A percentile compares a stretch with the other conserved stretches of the same genome.
Evolutionary conservation across 2,113 vertebrate genomes (phyloP).

Genomic region (Xerus inauris): DNA sequence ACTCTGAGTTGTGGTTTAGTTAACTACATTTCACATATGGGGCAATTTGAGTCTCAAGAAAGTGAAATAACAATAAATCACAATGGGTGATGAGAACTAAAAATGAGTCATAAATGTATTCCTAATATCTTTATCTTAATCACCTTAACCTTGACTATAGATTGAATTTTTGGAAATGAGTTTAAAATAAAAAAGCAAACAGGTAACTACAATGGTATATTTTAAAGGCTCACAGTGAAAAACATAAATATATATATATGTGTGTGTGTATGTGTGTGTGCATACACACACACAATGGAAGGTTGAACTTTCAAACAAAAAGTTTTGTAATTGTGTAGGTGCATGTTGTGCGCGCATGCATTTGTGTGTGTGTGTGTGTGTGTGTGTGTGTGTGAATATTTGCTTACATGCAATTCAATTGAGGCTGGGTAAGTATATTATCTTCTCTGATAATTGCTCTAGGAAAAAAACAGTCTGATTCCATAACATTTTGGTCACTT

Average conservation of each 20-base stretch:
- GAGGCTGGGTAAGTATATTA: not conserved
- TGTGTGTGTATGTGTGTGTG: too few relatives aligned
- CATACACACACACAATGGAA: too few relatives aligned
- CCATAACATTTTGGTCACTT: not conserved
- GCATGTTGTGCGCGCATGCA: fast-evolving
- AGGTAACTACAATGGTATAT: not conserved
- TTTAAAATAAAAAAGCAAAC: not conserved
- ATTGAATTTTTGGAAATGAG: not conserved
- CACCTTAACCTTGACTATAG: not conserved
- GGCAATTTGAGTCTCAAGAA: not conserved
- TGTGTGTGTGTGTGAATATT: not conserved
- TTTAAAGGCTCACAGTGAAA: not conserved
- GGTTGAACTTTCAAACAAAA: not conserved
- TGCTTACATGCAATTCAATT: not conserved
- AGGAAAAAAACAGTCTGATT: not conserved
- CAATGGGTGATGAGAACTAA: not conserved
- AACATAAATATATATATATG: too few relatives aligned
- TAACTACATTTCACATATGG: not conserved
- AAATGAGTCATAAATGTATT: not conserved
- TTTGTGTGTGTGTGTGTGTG: fast-evolving
- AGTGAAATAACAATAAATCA: not conserved
- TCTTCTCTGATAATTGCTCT: not conserved
- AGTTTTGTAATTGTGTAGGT: not conserved
- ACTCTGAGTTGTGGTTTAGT: not conserved
- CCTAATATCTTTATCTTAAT: not conserved